A percentile compares a stretch with the other conserved stretches of the same genome.
Conservation (phyloP, 2,113 vertebrate genomes). For the Calyptomena viridis region DNA sequence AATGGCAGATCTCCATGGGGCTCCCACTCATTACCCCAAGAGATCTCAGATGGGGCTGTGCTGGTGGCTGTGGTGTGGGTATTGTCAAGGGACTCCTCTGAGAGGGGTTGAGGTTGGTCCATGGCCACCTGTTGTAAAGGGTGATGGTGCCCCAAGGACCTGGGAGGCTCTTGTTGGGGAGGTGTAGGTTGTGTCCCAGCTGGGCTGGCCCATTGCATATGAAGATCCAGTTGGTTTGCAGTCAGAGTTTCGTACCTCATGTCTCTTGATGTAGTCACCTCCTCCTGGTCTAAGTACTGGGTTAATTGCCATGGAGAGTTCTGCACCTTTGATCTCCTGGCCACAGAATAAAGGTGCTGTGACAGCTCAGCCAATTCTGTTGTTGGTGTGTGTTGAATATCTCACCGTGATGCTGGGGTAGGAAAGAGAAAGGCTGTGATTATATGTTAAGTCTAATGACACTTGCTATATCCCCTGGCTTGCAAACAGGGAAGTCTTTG, state of each 20-base stretch:
- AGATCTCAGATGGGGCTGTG: neutral
- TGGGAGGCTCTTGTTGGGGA: neutral
- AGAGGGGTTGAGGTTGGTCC: neutral
- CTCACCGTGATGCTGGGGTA: accelerated
- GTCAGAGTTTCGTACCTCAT: neutral
- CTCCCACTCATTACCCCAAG: accelerated
- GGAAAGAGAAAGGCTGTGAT: neutral
- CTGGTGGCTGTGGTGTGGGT: neutral
- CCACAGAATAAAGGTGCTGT: neutral
- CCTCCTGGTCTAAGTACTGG: neutral
- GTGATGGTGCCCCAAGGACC: neutral
- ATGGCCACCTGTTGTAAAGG: neutral
- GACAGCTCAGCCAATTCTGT: neutral
- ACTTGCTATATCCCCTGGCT: neutral
- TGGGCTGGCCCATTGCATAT: neutral
- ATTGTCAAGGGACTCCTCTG: neutral
- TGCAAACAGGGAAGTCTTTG: neutral
- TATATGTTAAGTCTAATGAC: neutral
- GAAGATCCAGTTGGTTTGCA: neutral
- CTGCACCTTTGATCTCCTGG: constrained; percentile 15
- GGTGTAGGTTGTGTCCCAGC: neutral
- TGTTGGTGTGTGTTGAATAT: neutral
- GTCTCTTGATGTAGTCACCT: neutral
- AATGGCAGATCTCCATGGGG: neutral
- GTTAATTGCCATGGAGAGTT: neutral